A percentile compares a stretch with the other conserved stretches of the same genome.
phyloP scores from a whole-genome alignment of 2,113 vertebrate genomes.

The Xyrauchen texanus region DNA sequence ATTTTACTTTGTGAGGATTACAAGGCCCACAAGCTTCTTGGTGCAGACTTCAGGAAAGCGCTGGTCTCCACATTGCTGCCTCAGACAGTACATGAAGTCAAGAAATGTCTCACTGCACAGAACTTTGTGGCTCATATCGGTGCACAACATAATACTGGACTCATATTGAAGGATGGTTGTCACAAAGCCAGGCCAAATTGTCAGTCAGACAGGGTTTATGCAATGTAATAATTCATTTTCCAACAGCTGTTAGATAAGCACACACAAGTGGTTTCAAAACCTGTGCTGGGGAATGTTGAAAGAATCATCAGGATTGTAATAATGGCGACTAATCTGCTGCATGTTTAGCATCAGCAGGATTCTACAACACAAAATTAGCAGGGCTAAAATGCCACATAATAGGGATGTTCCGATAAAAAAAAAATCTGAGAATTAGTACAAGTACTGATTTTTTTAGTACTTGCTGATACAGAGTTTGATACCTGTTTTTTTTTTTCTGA shows the following conservation, averaged over 20 bases:
- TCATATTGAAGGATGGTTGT: conserved; percentile 89
- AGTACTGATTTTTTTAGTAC: too few relatives aligned
- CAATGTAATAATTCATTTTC: neutral
- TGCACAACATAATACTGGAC: conserved; percentile 87
- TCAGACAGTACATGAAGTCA: conserved; percentile 81
- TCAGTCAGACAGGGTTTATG: conserved; percentile 62
- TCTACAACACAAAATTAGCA: conserved; percentile 64
- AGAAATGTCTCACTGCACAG: conserved; percentile 91
- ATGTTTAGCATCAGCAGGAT: conserved; percentile 89
- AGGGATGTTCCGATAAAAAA: neutral
- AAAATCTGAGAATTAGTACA: too few relatives aligned
- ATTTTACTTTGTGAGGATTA: conserved; percentile 91
- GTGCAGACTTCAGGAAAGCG: conserved; percentile 80
- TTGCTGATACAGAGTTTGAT: too few relatives aligned
- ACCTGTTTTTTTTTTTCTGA: too few relatives aligned
- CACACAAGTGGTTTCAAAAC: conserved; percentile 62
- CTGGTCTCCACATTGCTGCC: conserved; percentile 74
- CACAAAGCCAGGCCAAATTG: conserved; percentile 89
- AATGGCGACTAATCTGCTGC: conserved; percentile 95
- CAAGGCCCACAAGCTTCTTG: conserved; percentile 88
- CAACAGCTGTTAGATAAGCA: conserved; percentile 5
- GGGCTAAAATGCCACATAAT: neutral
- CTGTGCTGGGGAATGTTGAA: conserved; percentile 86
- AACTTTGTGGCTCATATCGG: conserved; percentile 91
- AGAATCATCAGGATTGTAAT: conserved; percentile 87